Evolutionary conservation across 2,113 vertebrate species (phyloP).

Genomic region (chimpanzee (Pan troglodytes)): DNA sequence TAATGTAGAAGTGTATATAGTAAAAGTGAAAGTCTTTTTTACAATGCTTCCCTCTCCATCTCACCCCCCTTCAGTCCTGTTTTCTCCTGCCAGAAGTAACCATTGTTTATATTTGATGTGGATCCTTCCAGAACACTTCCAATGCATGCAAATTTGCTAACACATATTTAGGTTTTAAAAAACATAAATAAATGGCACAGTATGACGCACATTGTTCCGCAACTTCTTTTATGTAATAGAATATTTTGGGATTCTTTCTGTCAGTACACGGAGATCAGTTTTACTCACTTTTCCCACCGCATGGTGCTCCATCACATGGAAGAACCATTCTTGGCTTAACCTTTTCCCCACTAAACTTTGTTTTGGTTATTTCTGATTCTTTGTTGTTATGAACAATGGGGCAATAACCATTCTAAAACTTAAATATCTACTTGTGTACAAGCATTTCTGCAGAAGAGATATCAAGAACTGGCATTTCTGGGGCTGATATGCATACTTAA

Average conservation of each 20-base stretch:
- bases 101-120: not conserved
- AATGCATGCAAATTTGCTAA: not conserved
- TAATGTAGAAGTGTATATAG: not conserved
- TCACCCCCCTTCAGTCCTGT: not conserved
- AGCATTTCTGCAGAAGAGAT: not conserved
- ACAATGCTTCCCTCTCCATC: not conserved
- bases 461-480: not conserved
- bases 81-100: not conserved
- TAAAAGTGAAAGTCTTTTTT: not conserved
- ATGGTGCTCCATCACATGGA: not conserved
- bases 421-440: not conserved
- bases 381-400: not conserved
- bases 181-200: not conserved
- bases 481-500: not conserved
- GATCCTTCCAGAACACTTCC: not conserved
- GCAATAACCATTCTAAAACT: not conserved
- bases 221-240: not conserved
- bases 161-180: no score
- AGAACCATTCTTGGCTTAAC: not conserved
- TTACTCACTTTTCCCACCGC: not conserved
- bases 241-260: not conserved
- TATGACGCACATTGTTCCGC: not conserved
- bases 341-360: not conserved
- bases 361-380: not conserved
- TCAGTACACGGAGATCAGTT: not conserved